phyloP scores from a whole-genome alignment of 1,140 invertebrate species.

The Mylabris phalerata region DNA sequence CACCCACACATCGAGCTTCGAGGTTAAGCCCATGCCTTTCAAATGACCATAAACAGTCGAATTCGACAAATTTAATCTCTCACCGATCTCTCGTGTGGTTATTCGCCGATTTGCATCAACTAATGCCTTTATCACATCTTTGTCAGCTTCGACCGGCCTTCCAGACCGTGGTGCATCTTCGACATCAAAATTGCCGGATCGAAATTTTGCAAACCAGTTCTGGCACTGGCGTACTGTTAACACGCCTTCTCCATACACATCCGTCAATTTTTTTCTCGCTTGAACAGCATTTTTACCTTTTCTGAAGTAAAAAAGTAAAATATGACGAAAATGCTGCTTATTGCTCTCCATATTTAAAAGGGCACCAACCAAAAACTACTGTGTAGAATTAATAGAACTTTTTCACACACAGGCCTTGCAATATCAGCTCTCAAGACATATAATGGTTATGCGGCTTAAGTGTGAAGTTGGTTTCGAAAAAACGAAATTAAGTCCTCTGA shows the following conservation, averaged over 20 bases:
- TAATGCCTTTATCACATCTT: neutral
- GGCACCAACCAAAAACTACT: constrained; percentile 1
- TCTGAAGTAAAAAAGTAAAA: too few relatives aligned
- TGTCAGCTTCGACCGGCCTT: neutral
- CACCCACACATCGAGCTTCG: too few relatives aligned
- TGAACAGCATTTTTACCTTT: too few relatives aligned
- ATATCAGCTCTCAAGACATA: constrained; percentile 1
- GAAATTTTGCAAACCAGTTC: neutral
- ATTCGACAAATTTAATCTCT: neutral
- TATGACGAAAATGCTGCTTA: neutral
- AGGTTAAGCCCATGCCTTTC: neutral
- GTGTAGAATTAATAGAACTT: neutral
- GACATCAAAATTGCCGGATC: constrained; percentile 1
- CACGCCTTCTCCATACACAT: too few relatives aligned
- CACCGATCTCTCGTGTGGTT: neutral
- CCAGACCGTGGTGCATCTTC: neutral
- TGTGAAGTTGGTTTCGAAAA: constrained; percentile 1
- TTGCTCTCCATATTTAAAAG: neutral
- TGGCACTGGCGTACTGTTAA: too few relatives aligned
- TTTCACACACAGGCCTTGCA: neutral
- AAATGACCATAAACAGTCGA: neutral
- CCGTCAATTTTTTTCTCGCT: neutral
- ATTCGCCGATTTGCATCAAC: neutral
- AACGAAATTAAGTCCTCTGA: neutral
- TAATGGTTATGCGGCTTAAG: neutral